phyloP scores from a whole-genome alignment of 1,140 invertebrate species.

The Gryon sp. region DNA sequence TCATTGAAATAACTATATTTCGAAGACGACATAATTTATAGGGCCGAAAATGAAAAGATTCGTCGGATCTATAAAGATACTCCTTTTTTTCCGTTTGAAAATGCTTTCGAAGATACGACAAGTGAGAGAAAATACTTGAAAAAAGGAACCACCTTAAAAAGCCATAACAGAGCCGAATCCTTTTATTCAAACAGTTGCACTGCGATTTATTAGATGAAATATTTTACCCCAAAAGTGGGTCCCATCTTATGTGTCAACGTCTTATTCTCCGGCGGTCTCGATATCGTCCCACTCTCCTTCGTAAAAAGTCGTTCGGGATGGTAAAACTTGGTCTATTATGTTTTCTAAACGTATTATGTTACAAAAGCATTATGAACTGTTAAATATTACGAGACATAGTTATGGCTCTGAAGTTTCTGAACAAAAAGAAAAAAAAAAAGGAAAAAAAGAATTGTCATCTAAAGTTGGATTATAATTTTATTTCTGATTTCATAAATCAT shows the following conservation, averaged over 20 bases:
- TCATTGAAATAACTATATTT: background rate
- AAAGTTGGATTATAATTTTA: too few relatives aligned
- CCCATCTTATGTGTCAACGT: slow-evolving; percentile 74
- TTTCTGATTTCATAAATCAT: too few relatives aligned
- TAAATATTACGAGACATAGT: too few relatives aligned
- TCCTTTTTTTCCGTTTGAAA: too few relatives aligned
- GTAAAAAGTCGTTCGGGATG: too few relatives aligned
- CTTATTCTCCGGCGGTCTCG: slow-evolving; percentile 72
- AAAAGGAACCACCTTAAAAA: slow-evolving; percentile 33
- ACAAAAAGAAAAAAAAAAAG: too few relatives aligned
- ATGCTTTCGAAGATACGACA: slow-evolving; percentile 17
- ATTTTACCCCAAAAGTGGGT: slow-evolving; percentile 25
- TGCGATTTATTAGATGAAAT: slow-evolving; percentile 50
- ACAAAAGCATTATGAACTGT: slow-evolving; percentile 71
- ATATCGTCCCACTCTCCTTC: slow-evolving; percentile 66
- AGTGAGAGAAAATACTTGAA: slow-evolving; percentile 42
- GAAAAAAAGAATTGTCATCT: too few relatives aligned
- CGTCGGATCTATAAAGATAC: too few relatives aligned
- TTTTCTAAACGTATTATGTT: slow-evolving; percentile 68
- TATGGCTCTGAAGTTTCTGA: too few relatives aligned
- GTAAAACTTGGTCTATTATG: slow-evolving; percentile 62
- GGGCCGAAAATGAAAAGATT: slow-evolving; percentile 14
- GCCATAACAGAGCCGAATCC: slow-evolving; percentile 51
- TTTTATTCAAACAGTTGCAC: slow-evolving; percentile 40
- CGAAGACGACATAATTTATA: slow-evolving; percentile 25